phyloP scores from a whole-genome alignment of 2,113 vertebrate genomes.

The Periophthalmus modestus region DNA sequence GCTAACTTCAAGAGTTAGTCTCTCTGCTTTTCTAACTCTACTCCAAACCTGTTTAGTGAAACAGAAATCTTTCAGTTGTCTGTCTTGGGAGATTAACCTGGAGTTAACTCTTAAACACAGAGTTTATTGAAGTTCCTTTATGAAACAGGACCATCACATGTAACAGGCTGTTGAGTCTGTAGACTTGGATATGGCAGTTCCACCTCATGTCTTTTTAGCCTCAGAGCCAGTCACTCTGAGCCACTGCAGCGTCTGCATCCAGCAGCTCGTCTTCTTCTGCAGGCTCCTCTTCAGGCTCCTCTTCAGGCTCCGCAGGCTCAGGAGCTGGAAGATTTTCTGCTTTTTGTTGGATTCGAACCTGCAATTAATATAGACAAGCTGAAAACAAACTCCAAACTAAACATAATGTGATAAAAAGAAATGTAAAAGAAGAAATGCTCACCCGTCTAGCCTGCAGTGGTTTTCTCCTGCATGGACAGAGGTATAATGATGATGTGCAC shows the following conservation, averaged over 20 bases:
- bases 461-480: conserved; percentile 74
- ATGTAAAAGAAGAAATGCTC: conserved; percentile 14
- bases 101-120: no score
- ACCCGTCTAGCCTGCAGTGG: conserved; percentile 46
- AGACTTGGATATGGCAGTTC: not conserved
- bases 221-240: conserved; percentile 63
- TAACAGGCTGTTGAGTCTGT: not conserved
- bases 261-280: conserved; percentile 70
- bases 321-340: not conserved
- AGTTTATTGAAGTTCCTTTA: no score
- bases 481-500: conserved; percentile 70
- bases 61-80: no score
- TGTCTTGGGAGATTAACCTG: no score
- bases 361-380: conserved; percentile 11
- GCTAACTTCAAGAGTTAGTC: no score
- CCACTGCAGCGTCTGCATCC: not conserved
- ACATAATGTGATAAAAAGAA: not conserved
- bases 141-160: no score
- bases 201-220: conserved; percentile 5
- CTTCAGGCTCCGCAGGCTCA: conserved; percentile 6
- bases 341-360: conserved; percentile 48
- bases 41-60: no score
- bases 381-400: not conserved
- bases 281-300: conserved; percentile 26
- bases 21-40: no score